A percentile compares a stretch with the other conserved stretches of the same genome.
Evolutionary conservation across 2,888 invertebrate species (phyloP).

Genomic region (Pomacea canaliculata): DNA sequence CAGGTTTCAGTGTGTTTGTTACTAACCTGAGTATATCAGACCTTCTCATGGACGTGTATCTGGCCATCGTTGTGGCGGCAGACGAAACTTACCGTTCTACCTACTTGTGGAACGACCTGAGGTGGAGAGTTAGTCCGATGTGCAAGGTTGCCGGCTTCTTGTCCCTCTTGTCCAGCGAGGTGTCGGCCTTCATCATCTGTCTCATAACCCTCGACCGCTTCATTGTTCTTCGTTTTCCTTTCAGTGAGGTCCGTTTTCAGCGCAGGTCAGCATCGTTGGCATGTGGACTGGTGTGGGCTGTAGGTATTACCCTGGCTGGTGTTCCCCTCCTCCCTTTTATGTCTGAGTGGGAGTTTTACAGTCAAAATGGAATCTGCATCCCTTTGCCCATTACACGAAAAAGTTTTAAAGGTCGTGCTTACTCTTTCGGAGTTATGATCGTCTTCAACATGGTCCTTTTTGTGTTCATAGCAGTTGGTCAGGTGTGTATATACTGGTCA

Average conservation of each 20-base stretch:
- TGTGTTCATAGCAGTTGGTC: neutral
- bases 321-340: slow-evolving; percentile 54
- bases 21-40: slow-evolving; percentile 9
- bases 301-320: slow-evolving; percentile 51
- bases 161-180: slow-evolving; percentile 5
- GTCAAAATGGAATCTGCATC: slow-evolving; percentile 61
- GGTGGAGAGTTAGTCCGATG: neutral
- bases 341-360: slow-evolving; percentile 52
- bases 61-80: neutral
- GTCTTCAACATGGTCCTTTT: slow-evolving; percentile 25
- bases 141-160: slow-evolving; percentile 1
- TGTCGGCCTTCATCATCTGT: slow-evolving; percentile 1
- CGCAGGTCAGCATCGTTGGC: slow-evolving; percentile 41
- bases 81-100: neutral
- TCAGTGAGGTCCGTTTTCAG: slow-evolving; percentile 48
- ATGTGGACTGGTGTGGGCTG: slow-evolving; percentile 49
- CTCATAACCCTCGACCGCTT: too few relatives aligned
- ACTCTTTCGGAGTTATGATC: slow-evolving; percentile 52
- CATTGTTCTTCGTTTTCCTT: slow-evolving; percentile 75
- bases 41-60: slow-evolving; percentile 7
- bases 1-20: neutral
- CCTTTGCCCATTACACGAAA: slow-evolving; percentile 65
- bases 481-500: neutral
- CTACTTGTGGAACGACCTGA: slow-evolving; percentile 1
- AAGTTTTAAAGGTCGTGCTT: slow-evolving; percentile 64